Base-by-base conservation (phyloP, 2,888 invertebrate species). In the Petrophora chlorosata region DNA sequence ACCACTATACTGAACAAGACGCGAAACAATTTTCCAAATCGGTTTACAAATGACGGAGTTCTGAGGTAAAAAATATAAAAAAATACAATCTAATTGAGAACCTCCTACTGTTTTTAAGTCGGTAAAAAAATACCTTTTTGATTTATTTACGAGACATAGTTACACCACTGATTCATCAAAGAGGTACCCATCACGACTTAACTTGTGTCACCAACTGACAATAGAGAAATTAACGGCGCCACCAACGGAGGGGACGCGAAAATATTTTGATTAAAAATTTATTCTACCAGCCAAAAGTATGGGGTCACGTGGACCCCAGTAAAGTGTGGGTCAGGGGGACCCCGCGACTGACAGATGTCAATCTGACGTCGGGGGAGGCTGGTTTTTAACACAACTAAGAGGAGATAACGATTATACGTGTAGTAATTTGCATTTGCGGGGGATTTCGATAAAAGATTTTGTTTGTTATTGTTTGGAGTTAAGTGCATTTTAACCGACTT, bases 231-330 rank as follows among this genome's bases (percentile, higher is more conserved):
- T 84, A 84, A 83, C 86, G 73, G 23, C 28, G 12, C 32, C 42
- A 8, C 47, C 46, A 39, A 25, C 55, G 60, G 48, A 57, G 68
- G 77, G 83, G 79, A 70, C 67, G 70, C 67, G 64, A 76, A 84
- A 86, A 85, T 87, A 82, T 89, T 89, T 87, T 87, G 88, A 89
- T 89, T 88, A 89, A 87, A 87, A 87, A 86, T 85, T 82, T 85
- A 88, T 82, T 80, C 75, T 65, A 71, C 82, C 76, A 76, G 77
- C 64, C 55, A 66, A 71, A 76, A 70, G 74, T 70, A 67, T 73
- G 74, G 79, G 80, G 82, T 81, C 78, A 70, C 47, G 39, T 53
- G 50, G n/a, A 64, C 70, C 73, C 71, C 62, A 54, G 53, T 48
- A 55, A 63, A 58, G 38, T n/a, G 30, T 39, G 43, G 43, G 49